Percentiles rank a stretch among this genome's conserved stretches.
Conservation (phyloP, 30 jellyfish, hydroid and myxozoan genomes). For the Hydractinia symbiolongicarpus region DNA sequence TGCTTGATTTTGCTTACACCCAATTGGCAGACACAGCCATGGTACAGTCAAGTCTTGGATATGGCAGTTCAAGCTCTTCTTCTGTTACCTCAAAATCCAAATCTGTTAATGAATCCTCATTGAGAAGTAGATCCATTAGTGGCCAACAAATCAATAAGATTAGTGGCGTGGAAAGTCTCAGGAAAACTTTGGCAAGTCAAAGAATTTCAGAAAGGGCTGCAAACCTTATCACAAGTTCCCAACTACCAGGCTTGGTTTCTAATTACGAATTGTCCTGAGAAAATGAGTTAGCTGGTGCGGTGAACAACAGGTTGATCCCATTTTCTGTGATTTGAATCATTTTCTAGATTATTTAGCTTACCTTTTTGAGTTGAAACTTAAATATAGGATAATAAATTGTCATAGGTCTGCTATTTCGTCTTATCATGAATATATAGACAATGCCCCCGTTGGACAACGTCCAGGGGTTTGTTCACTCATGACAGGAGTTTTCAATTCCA, state of each 20-base stretch:
- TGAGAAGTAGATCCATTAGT: constrained; percentile 16
- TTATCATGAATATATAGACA: constrained; percentile 23
- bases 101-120: constrained; percentile 4
- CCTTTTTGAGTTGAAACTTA: neutral
- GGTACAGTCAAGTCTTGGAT: no score
- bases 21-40: no score
- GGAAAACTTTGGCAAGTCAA: constrained; percentile 22
- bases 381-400: constrained; percentile 23
- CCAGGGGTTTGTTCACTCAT: constrained; percentile 20
- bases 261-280: constrained; percentile 43
- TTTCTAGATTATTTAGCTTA: constrained; percentile 2
- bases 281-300: constrained; percentile 39
- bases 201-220: constrained; percentile 26
- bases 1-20: constrained; percentile 12
- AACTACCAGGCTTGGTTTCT: constrained; percentile 30
- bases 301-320: constrained; percentile 24
- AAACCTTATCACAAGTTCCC: constrained; percentile 31
- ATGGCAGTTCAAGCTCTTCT: no score
- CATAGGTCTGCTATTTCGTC: constrained; percentile 44
- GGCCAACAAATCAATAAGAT: neutral
- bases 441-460: constrained; percentile 36
- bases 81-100: constrained; percentile 8
- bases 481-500: constrained; percentile 15
- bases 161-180: constrained; percentile 26
- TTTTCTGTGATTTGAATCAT: constrained; percentile 15